Conservation (phyloP, 2,888 invertebrate species). For the Drosophila maculinotata region DNA sequence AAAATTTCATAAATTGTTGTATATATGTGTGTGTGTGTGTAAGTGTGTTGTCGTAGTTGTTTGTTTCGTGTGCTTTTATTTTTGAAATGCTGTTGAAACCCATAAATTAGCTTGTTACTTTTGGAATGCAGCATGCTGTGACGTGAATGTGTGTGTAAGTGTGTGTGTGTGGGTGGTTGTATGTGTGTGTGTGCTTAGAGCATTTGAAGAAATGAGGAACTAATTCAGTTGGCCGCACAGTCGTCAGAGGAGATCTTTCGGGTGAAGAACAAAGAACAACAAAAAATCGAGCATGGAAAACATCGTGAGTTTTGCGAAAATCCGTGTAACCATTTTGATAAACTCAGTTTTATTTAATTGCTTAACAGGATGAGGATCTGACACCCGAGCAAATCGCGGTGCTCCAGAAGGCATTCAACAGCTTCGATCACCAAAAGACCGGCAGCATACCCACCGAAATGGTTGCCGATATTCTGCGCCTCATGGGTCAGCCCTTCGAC, state of each 20-base stretch:
- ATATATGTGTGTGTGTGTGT: conserved; percentile 4
- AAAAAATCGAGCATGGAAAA: conserved; percentile 64
- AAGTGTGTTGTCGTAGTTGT: conserved; percentile 37
- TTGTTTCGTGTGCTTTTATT: conserved; percentile 63
- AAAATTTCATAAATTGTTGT: conserved; percentile 34
- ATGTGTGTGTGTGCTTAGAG: conserved; percentile 32
- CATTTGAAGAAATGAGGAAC: conserved; percentile 55
- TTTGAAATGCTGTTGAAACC: conserved; percentile 73
- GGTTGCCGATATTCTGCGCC: conserved; percentile 96
- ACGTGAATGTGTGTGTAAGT: conserved; percentile 26
- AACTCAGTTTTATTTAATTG: not conserved
- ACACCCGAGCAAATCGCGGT: conserved; percentile 97
- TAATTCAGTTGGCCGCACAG: conserved; percentile 64
- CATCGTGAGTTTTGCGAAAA: conserved; percentile 70
- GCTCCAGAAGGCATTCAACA: conserved; percentile 97
- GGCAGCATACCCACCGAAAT: conserved; percentile 98
- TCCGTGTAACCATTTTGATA: not conserved
- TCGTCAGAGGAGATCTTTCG: conserved; percentile 77
- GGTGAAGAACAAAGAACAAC: conserved; percentile 61
- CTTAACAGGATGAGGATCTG: conserved; percentile 92
- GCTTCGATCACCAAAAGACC: conserved; percentile 97
- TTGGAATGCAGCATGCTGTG: conserved; percentile 69
- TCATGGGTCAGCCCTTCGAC: conserved; percentile 99
- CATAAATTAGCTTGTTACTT: conserved; percentile 80
- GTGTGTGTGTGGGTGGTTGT: conserved; percentile 23